Base-by-base conservation (phyloP, 2,888 invertebrate genomes). In the Argynnis bischoffii region DNA sequence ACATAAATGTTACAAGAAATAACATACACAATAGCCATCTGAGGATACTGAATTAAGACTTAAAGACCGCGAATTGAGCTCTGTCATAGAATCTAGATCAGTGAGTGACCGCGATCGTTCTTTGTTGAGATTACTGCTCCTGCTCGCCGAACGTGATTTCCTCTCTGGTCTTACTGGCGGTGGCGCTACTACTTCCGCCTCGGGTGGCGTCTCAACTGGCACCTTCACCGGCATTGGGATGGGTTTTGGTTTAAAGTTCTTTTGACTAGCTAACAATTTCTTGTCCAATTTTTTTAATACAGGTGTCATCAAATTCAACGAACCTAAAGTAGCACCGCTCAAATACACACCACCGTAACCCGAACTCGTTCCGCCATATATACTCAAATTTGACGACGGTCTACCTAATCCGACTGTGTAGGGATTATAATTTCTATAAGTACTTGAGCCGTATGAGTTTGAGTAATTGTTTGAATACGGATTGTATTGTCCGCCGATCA, bases 11-110 rank as follows among this genome's bases (percentile, higher is more conserved):
- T 26, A 64, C 35, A 60, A 76, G 13, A 88, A 47, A 11, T n/a
- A 61, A 72, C 96, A 94, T 96, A 97, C 97, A 93, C 94, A 95
- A 82, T 97, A 97, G 92, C 97, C 97, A 90, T 97, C 97, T 70
- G 97, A 97, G 78, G 95, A 95, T 72, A 95, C 91, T 15, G 95
- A 95, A 59, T 94, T 95, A 75, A 95, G 93, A 84, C 95, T 95
- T 69, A 95, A 84, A 3, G 95, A 95, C 64, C 95, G 90, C 74
- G 85, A 93, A 81, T 77, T 93, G 81, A 93, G 88, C 15, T 79
- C 77, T 6, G 78, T 85, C 47, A 79, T 59, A 0, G 83, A 81
- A 63, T 89, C 89, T 63, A 92, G 83, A 11, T 89, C 85, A 67
- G 83, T 88, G 50, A 92, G 85, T 31, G 92, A 92, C 54, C 91